These are phyloP conservation scores for Molanna angustata DNA, from an alignment of 2,888 invertebrate genomes.

Conservation along the genomic window DNA sequence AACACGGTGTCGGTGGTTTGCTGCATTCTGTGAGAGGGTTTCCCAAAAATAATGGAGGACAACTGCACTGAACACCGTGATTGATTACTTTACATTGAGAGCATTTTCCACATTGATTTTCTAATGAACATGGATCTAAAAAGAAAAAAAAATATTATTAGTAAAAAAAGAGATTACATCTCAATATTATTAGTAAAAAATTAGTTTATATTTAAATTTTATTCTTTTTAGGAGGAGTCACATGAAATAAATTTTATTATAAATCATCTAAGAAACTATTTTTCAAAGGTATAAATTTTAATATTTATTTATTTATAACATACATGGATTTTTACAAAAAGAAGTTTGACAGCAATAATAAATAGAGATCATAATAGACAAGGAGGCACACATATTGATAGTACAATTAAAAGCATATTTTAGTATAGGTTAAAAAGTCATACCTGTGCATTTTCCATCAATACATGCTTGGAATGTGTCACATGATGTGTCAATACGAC, in stretches of 20 bases:
- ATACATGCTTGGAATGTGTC: slow-evolving; percentile 73
- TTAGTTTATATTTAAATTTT: slow-evolving; percentile 6
- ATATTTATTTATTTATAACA: no score
- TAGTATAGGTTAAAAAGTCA: no score
- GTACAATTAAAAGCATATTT: no score
- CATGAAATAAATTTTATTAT: no score
- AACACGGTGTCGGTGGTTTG: slow-evolving; percentile 66
- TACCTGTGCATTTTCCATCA: no score
- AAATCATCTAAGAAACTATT: no score
- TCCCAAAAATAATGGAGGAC: slow-evolving; percentile 76
- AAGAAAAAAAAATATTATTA: neutral
- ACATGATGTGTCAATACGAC: slow-evolving; percentile 80
- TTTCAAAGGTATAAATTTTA: no score
- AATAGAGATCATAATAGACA: no score
- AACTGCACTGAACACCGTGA: slow-evolving; percentile 84
- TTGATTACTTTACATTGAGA: slow-evolving; percentile 79
- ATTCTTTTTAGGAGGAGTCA: slow-evolving; percentile 75
- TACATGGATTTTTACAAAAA: no score
- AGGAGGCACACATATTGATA: no score
- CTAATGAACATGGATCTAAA: slow-evolving; percentile 73
- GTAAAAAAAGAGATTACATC: slow-evolving; percentile 7
- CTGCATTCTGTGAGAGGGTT: slow-evolving; percentile 78
- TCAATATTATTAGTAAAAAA: slow-evolving; percentile 2
- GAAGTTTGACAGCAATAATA: no score
- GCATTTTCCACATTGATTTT: slow-evolving; percentile 76